Conservation (phyloP, 1,140 invertebrate genomes). For the Metopolophium dirhodum region DNA sequence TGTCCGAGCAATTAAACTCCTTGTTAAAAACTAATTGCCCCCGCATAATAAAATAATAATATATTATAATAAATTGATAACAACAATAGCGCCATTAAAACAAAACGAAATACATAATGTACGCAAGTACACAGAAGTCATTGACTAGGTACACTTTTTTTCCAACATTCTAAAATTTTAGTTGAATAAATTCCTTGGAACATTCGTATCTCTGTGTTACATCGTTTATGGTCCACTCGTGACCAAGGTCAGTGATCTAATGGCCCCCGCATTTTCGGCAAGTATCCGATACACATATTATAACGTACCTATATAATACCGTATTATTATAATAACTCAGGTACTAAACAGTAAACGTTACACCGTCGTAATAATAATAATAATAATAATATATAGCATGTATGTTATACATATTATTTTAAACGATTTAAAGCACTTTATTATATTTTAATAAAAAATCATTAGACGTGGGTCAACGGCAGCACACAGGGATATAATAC, state of each 20-base stretch:
- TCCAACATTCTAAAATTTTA: background rate
- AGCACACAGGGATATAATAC: background rate
- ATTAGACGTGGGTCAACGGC: background rate
- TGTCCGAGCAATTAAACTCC: background rate
- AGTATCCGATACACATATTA: background rate
- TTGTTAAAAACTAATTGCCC: conserved; percentile 14
- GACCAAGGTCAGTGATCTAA: conserved; percentile 45
- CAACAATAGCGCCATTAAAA: conserved; percentile 31
- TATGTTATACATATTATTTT: background rate
- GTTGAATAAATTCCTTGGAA: conserved; percentile 33
- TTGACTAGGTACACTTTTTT: background rate
- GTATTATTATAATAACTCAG: background rate
- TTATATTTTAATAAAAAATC: background rate
- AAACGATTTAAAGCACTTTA: background rate
- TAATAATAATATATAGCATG: background rate
- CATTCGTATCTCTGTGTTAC: conserved; percentile 49
- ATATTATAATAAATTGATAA: conserved; percentile 14
- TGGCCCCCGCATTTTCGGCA: conserved; percentile 10
- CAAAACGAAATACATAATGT: background rate
- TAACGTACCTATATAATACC: background rate
- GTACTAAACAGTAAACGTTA: background rate
- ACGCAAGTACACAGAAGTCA: background rate
- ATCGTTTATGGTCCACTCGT: conserved; percentile 52
- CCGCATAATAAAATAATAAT: background rate
- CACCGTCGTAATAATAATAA: background rate